phyloP scores from a whole-genome alignment of 1,140 invertebrate genomes.

The Ceratina australensis region DNA sequence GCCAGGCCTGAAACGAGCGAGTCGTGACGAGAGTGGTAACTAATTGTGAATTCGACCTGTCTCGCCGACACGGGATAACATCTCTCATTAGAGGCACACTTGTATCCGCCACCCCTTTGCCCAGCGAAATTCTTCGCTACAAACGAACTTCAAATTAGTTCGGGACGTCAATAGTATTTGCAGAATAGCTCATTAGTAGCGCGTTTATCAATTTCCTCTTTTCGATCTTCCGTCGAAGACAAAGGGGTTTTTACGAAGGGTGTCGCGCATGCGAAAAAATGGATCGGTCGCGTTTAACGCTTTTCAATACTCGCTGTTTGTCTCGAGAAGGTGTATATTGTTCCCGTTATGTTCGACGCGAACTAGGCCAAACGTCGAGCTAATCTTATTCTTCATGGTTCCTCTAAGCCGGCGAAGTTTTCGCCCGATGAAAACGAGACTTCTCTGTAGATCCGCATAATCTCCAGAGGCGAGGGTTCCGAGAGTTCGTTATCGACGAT shows the following conservation, averaged over 20 bases:
- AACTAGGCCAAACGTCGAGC: background rate
- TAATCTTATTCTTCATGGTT: background rate
- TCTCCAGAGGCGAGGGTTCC: background rate
- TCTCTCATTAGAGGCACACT: conserved; percentile 12
- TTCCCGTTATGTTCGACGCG: background rate
- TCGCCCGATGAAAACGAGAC: background rate
- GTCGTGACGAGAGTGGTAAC: conserved; percentile 39
- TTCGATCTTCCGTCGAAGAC: too few relatives aligned
- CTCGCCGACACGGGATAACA: conserved; percentile 1
- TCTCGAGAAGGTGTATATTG: background rate
- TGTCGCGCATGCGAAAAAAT: too few relatives aligned
- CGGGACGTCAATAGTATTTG: too few relatives aligned
- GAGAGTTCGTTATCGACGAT: conserved; percentile 41
- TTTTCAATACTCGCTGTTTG: background rate
- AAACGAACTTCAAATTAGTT: too few relatives aligned
- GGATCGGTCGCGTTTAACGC: background rate
- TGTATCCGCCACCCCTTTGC: too few relatives aligned
- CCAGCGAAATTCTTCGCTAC: too few relatives aligned
- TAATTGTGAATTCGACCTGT: conserved; percentile 14
- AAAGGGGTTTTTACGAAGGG: too few relatives aligned
- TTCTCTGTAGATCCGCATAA: conserved; percentile 1
- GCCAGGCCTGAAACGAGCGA: background rate
- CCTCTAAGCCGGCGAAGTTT: background rate
- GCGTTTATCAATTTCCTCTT: too few relatives aligned
- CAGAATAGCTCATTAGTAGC: too few relatives aligned